Base-by-base conservation (phyloP, 2,113 vertebrate genomes). In the Lasiurus borealis region DNA sequence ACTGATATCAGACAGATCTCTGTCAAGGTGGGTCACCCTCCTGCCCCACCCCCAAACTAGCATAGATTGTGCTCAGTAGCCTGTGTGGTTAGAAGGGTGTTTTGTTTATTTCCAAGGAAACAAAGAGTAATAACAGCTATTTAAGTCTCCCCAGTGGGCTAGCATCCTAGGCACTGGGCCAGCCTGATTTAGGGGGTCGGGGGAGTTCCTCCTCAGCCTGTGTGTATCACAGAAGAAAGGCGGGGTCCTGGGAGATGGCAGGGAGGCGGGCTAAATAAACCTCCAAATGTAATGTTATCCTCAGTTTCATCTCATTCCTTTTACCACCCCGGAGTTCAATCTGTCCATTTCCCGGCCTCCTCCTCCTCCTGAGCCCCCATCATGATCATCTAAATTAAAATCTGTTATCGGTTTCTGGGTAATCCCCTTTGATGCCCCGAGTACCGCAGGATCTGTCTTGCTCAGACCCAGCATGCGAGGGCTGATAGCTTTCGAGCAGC, bases 301-400 rank as follows among this genome's bases (percentile, higher is more conserved):
- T 95, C 54, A 69, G 85, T 95, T 97, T 94, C 97, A 97, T 98
- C 78, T 78, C 64, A 84, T 82, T 80, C 64, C 76, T 83, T 34
- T 89, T 52, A n/a, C 85, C n/a, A 94, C 27, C 40, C 77, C 44
- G 29, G 83, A 97, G 96, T 97, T 97, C 82, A 95, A 97, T 88
- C 92, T 88, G 64, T 36, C 69, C 87, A 40, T 91, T 97, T 92
- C 86, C 54, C 87, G 44, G 73, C 88, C 95, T 95, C 94, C 93
- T 94, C 94, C 93, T 94, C 64, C 86, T 81, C 78, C 93, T 44
- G 31, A 36, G 48, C 73, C 96, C 96, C 96, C 97, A 96, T 98
- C 97, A 93, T 18, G 94, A 94, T 18, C 81, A 98, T 98, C 98
- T 98, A 98, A 98, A 98, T 98, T 98, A 98, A 98, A 98, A 98